Percentiles rank a stretch among this genome's conserved stretches.
Conservation (phyloP, 2,113 vertebrate species). For the Formicarius rufipectus region DNA sequence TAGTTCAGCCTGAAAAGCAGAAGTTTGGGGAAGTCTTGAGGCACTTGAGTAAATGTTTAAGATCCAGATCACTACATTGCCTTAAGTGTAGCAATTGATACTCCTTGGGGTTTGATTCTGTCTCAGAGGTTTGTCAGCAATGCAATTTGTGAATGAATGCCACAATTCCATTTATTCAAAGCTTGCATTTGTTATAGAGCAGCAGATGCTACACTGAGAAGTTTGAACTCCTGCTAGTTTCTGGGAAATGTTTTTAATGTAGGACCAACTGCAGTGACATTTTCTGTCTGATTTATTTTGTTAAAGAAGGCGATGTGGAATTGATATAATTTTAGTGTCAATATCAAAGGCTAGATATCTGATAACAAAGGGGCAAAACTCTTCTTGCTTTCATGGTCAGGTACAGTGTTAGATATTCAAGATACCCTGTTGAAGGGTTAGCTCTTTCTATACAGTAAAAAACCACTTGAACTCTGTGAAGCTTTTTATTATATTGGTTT, state of each 20-base stretch:
- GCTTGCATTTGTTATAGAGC: background rate
- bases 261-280: background rate
- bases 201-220: background rate
- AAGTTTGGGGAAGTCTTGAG: conserved; percentile 21
- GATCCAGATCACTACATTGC: background rate
- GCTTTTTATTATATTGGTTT: background rate
- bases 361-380: background rate
- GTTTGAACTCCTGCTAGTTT: background rate
- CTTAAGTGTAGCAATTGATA: background rate
- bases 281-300: background rate
- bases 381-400: background rate
- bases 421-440: background rate
- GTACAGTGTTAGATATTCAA: background rate
- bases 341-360: background rate
- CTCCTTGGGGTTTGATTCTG: background rate
- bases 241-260: background rate
- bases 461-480: background rate
- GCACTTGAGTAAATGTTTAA: background rate
- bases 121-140: background rate
- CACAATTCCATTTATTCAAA: background rate
- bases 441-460: background rate
- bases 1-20: background rate
- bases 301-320: background rate
- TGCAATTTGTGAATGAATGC: background rate
- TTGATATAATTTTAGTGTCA: background rate